Base-by-base conservation (phyloP, 1,140 invertebrate species). In the Ruditapes philippinarum region DNA sequence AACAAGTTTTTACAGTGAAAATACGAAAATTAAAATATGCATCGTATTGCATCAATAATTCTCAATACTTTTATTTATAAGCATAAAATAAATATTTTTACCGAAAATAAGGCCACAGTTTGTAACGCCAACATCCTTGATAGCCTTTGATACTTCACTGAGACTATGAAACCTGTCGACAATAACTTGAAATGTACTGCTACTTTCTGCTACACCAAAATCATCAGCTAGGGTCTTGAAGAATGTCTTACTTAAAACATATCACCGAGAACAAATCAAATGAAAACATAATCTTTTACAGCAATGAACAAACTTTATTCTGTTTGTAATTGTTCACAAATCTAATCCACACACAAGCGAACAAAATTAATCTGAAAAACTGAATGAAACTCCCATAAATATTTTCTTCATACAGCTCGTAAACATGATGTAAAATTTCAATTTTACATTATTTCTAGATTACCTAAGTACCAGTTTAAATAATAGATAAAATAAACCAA, bases 91-190 rank as follows among this genome's bases (percentile, higher is more conserved):
- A n/a, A 62, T n/a, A 12, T 62, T n/a, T n/a, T 91, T 78, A 94
- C 93, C 96, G 92, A 94, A 95, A 57, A 95, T 94, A 19, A 96
- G 92, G 84, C 96, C 96, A 33, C 95, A 95, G 33, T 93, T 92
- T 83, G 96, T 95, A 14, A 96, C 91, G 28, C 96, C 96, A 79
- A 95, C 96, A 91, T 94, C 90, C 25, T 90, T 68, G 40, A 95
- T 93, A n/a, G 94, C 92, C 3, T 91, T 89, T 17, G 92, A 93
- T 14, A 95, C 94, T 73, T 95, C 94, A 14, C 93, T 92, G 36
- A 95, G 92, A 45, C 74, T 91, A 17, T 91, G 70, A 83, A 94
- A 94, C 11, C 31, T 91, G 22, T 54, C 51, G 4, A 54, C 51
- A n/a, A 54, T 22, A 19, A 54, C 51, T 54, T 54, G 14, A 54